Base-by-base conservation (phyloP, 1,140 invertebrate species). In the Drosophila asahinai region DNA sequence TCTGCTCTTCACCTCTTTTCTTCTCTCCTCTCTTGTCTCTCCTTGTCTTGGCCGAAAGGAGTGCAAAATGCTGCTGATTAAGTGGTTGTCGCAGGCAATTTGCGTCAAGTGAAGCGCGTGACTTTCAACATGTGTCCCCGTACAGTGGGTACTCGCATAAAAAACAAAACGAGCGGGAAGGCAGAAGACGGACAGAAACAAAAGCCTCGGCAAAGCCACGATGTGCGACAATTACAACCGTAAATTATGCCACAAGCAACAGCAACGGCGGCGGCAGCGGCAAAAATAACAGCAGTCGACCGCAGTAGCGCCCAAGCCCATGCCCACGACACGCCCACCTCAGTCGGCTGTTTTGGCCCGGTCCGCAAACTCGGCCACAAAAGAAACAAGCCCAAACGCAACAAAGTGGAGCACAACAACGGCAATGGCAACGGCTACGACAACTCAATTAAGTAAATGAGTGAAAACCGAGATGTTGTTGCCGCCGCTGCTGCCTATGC, bases 381-480 rank as follows among this genome's bases (percentile, higher is more conserved):
- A 80, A 75, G 60, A 74, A 80, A 65, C 52, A 57, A 74, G 70
- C 40, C 68, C 62, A 71, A 73, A 42, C 75, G 55, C 52, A 70
- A 73, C 76, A 74, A 87, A 81, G 67, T 78, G 63, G 52, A 81
- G 66, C 74, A 43, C 63, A 36, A 71, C 68, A 80, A 58, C 49
- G 17, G 15, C 40, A 33, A 14, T 40, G 48, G 17, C 67, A 71
- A 63, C 65, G 61, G 51, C 65, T 71, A 67, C 73, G 58, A 66
- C 80, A 83, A 89, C 84, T 89, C 73, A 87, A 87, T 87, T 89
- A 83, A 89, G 80, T 67, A 87, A 87, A 87, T 83, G 80, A 89
- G 77, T 59, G 68, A 74, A 83, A 81, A 71, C 47, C 77, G 27
- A 72, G 80, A 64, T 76, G 80, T 76, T 80, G 61, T 72, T 59